Evolutionary conservation across 1,140 invertebrate genomes (phyloP).

Genomic region (Nautilus pompilius): DNA sequence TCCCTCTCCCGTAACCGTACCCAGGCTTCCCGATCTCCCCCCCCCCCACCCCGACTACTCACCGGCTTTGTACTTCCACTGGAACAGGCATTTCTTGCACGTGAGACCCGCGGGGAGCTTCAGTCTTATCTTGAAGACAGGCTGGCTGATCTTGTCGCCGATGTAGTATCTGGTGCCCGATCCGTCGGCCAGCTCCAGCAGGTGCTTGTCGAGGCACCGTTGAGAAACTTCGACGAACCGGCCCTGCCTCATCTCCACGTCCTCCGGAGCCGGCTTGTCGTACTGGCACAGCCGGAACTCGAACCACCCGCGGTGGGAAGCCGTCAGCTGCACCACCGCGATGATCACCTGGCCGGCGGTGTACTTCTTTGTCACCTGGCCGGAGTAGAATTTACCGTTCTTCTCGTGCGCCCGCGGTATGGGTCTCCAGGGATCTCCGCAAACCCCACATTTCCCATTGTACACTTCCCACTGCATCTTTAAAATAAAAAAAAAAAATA

Average conservation of each 20-base stretch:
- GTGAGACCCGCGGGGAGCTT: constrained; percentile 23
- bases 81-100: constrained; percentile 44
- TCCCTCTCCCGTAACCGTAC: too few relatives aligned
- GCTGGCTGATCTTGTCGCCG: constrained; percentile 9
- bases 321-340: constrained; percentile 25
- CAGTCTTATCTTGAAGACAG: constrained; percentile 12
- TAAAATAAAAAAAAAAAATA: neutral
- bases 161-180: constrained; percentile 27
- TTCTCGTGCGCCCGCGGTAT: constrained; percentile 80
- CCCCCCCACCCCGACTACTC: too few relatives aligned
- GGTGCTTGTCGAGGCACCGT: constrained; percentile 60
- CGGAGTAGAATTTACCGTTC: constrained; percentile 80
- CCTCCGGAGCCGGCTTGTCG: constrained; percentile 17
- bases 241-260: constrained; percentile 15
- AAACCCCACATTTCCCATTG: constrained; percentile 53
- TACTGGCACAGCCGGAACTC: constrained; percentile 26
- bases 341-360: constrained; percentile 71
- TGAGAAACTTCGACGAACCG: constrained; percentile 50
- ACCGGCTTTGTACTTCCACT: constrained; percentile 42
- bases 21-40: too few relatives aligned
- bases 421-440: constrained; percentile 56
- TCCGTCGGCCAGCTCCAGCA: constrained; percentile 57
- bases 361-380: constrained; percentile 77
- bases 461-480: constrained; percentile 26
- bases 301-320: constrained; percentile 29